Conservation (phyloP, 2,888 invertebrate genomes). For the Tachina fera region DNA sequence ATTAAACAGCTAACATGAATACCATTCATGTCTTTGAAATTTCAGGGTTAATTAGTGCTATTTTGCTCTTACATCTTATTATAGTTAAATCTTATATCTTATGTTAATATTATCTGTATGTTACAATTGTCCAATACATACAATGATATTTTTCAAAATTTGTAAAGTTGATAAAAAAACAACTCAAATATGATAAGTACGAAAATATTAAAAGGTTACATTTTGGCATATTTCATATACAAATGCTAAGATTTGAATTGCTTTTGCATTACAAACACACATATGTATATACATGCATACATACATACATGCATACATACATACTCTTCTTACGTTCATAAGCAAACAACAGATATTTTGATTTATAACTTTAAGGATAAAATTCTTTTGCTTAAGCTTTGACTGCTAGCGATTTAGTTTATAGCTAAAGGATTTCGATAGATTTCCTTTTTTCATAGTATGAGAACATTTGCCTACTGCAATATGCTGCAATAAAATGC, state of each 20-base stretch:
- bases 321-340: background rate
- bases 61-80: too few species aligned
- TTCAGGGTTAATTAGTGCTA: too few species aligned
- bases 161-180: background rate
- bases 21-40: too few species aligned
- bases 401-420: slow-evolving; percentile 73
- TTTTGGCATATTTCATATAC: slow-evolving; percentile 79
- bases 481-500: slow-evolving; percentile 57
- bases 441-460: slow-evolving; percentile 52
- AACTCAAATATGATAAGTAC: slow-evolving; percentile 33
- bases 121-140: too few species aligned
- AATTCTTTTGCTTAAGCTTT: slow-evolving; percentile 45
- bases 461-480: slow-evolving; percentile 7
- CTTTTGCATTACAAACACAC: slow-evolving; percentile 47
- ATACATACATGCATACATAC: background rate
- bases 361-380: slow-evolving; percentile 76
- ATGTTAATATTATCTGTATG: too few species aligned
- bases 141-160: too few species aligned
- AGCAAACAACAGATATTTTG: slow-evolving; percentile 76
- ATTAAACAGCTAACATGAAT: too few species aligned
- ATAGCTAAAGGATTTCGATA: slow-evolving; percentile 72
- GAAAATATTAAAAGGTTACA: slow-evolving; percentile 67
- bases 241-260: slow-evolving; percentile 80
- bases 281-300: background rate
- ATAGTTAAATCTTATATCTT: too few species aligned